Base-by-base conservation (phyloP, 2,113 vertebrate genomes). In the Forbesichthys papilliferus region DNA sequence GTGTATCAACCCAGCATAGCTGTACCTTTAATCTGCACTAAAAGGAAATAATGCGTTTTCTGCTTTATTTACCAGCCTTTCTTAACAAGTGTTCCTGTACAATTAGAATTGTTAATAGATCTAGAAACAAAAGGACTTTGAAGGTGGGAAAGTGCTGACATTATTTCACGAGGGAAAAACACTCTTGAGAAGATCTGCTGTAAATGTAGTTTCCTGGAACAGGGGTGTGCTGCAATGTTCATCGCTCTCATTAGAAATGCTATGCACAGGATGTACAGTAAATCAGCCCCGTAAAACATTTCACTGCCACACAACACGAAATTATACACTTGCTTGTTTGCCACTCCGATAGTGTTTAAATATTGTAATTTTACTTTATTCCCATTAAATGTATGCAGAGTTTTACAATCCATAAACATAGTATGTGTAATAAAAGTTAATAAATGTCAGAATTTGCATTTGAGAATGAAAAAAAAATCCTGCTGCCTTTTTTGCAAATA, bases 381-480 rank as follows among this genome's bases (percentile, higher is more conserved):
- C 93, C 93, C 94, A 95, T 96, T 97, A 98, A 98, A 98, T 95
- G 94, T 95, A 95, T 97, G 96, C 95, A 94, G 91, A 94, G 93
- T 95, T 98, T 99, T 98, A 98, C 95, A 98, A 96, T 99, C 97
- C 95, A 99, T 98, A 99, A 98, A 98, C 96, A 96, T 92, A 78
- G 84, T 85, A 97, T 98, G 95, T 92, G 92, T 94, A 98, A 98
- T 98, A 98, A 98, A 98, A 97, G 95, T 98, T 98, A 97, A 98
- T 98, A 99, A 99, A 99, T 99, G 98, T 99, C 98, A 99, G 95
- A 95, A 99, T 99, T 98, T 98, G 96, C 97, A 98, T 99, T 97
- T 94, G 93, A 94, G 94, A 94, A 94, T 94, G 93, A 81, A 81
- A 95, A 95, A 85, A 84, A 93, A 94, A 95, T 94, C 93, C 95